phyloP scores from a whole-genome alignment of 37 sponge, comb jelly and placozoan species.

The Aplysina aerophoba region DNA sequence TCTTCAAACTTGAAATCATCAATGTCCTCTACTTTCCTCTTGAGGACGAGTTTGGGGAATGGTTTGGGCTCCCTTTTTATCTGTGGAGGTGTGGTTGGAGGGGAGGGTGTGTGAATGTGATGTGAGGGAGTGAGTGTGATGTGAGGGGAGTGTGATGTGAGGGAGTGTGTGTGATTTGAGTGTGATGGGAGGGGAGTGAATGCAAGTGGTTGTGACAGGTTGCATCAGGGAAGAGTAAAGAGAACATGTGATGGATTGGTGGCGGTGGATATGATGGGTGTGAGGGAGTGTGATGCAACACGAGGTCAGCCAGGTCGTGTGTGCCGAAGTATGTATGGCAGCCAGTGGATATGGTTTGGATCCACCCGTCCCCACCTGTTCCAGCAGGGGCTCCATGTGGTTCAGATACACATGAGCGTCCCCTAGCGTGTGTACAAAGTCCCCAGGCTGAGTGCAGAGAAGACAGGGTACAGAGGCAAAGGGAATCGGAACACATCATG shows the following conservation, averaged over 20 bases:
- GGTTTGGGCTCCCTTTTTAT: conserved; percentile 72
- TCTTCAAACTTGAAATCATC: conserved; percentile 91
- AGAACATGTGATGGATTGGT: too few relatives aligned
- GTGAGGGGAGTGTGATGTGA: too few relatives aligned
- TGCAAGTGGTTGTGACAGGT: too few relatives aligned
- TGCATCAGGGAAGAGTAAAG: too few relatives aligned
- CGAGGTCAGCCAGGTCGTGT: not conserved
- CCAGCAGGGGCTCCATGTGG: conserved; percentile 87
- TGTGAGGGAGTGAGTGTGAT: too few relatives aligned
- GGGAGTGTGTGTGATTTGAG: too few relatives aligned
- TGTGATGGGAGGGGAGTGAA: too few relatives aligned
- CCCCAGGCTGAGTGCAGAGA: conserved; percentile 75
- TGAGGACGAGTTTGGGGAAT: conserved; percentile 80
- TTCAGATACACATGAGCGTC: conserved; percentile 96
- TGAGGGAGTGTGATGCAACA: not conserved
- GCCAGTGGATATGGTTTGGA: not conserved
- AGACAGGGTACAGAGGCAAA: not conserved
- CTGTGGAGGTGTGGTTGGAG: conserved; percentile 20
- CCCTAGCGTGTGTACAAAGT: conserved; percentile 77
- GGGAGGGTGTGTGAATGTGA: not conserved
- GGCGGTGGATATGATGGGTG: not conserved
- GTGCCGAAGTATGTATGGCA: not conserved
- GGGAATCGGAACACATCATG: too few relatives aligned
- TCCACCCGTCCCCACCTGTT: conserved; percentile 62
- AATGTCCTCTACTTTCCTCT: conserved; percentile 76